A percentile compares a stretch with the other conserved stretches of the same genome.
These are phyloP conservation scores for Saxidomus purpurata DNA, from an alignment of 1,140 invertebrate genomes.

Conservation along the genomic window DNA sequence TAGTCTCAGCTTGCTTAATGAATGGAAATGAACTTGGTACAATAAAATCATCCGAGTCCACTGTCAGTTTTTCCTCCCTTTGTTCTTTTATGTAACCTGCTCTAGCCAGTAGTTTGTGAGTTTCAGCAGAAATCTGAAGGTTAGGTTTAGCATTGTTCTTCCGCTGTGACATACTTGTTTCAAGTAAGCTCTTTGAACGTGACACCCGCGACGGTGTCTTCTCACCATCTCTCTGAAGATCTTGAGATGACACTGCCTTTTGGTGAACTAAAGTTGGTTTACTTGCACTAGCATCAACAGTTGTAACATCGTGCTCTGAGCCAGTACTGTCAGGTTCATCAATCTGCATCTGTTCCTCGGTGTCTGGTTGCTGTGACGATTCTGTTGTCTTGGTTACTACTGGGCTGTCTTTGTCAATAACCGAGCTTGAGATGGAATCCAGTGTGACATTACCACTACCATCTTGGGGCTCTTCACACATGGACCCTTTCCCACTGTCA, in stretches of 20 bases:
- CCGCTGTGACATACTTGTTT: slow-evolving; percentile 55
- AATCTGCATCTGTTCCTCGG: not conserved
- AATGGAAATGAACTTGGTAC: slow-evolving; percentile 64
- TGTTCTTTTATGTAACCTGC: slow-evolving; percentile 78
- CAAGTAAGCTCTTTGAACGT: slow-evolving; percentile 77
- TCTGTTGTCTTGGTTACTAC: not conserved
- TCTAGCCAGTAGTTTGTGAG: slow-evolving; percentile 80
- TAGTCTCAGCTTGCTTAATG: slow-evolving; percentile 76
- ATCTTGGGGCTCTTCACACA: slow-evolving; percentile 71
- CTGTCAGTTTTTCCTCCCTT: slow-evolving; percentile 20
- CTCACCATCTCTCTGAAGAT: slow-evolving; percentile 58
- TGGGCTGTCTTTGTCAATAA: slow-evolving; percentile 34
- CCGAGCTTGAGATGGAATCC: slow-evolving; percentile 29
- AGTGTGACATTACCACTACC: slow-evolving; percentile 23
- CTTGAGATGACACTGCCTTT: slow-evolving; percentile 72
- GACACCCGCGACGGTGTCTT: slow-evolving; percentile 60
- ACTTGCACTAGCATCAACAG: not conserved
- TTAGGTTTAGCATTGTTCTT: slow-evolving; percentile 81
- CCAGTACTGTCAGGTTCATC: not conserved
- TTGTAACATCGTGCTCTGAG: not conserved
- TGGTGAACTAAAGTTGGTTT: slow-evolving; percentile 35
- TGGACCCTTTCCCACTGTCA: slow-evolving; percentile 80
- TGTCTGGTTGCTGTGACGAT: not conserved
- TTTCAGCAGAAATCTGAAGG: slow-evolving; percentile 80
- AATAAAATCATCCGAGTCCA: slow-evolving; percentile 62